A percentile compares a stretch with the other conserved stretches of the same genome.
Conservation (phyloP, 2,113 vertebrate species). For the Pterophyllum scalare region DNA sequence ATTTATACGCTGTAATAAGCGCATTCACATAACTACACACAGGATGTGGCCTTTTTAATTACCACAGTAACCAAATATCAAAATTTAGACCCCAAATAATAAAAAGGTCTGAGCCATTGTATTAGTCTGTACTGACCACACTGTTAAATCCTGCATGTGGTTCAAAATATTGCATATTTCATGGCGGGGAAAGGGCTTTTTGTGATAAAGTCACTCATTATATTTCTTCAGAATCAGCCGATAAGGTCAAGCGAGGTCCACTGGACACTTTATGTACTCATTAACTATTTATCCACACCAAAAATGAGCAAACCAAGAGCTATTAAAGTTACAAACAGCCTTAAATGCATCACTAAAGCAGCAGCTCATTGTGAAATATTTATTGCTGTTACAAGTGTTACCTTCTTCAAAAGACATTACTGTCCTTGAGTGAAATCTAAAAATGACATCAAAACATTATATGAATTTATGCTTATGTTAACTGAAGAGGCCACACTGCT, state of each 20-base stretch:
- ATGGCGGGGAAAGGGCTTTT: not conserved
- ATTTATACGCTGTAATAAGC: not conserved
- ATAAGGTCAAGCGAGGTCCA: not conserved
- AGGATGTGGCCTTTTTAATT: not conserved
- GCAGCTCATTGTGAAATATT: conserved; percentile 1
- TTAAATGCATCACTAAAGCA: not conserved
- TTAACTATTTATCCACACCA: not conserved
- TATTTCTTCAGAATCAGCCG: conserved; percentile 15
- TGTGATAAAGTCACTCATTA: not conserved
- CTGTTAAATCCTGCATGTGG: not conserved
- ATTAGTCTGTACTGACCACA: not conserved
- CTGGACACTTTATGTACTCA: not conserved
- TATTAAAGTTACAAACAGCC: not conserved
- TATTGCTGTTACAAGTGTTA: not conserved
- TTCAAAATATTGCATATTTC: not conserved
- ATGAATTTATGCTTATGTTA: not conserved
- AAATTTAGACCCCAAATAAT: not conserved
- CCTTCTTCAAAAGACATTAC: conserved; percentile 3
- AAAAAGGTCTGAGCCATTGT: not conserved
- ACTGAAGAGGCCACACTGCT: not conserved
- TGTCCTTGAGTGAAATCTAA: not conserved
- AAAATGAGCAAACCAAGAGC: not conserved
- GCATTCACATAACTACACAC: not conserved
- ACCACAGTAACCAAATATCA: not conserved
- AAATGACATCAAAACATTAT: not conserved